Base-by-base conservation (phyloP, 2,797 vertebrate genomes). In the Capromys pilorides region DNA sequence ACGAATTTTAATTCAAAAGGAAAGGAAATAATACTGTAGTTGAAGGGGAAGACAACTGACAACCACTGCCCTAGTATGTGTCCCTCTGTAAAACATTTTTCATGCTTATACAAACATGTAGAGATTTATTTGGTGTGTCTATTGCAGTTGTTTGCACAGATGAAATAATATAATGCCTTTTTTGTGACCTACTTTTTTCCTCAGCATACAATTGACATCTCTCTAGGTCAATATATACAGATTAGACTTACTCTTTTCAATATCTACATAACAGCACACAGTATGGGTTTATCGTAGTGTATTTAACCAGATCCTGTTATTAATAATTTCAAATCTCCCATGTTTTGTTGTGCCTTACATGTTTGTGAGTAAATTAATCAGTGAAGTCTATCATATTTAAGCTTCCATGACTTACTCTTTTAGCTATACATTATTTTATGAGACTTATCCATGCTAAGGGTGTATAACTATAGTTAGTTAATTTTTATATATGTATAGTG, bases 301-400 rank as follows among this genome's bases (percentile, higher is more conserved):
- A 83, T 86, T 89, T 96, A 89, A 67, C 45, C 14, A 91, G n/a
- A 49, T 49, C 5, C 26, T 16, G 64, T 61, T 86, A 26, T 79
- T 83, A 73, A 93, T 69, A 88, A 95, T 90, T 94, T 97, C 26
- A 86, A 22, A 84, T 62, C 1, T 91, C 85, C 77, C 51, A 59
- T 19, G 10, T 81, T 93, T 77, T 78, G 36, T 22, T 85, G 91
- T 89, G 28, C 21, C 84, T 93, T 86, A 31, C 49, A 80, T 84
- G 10, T 45, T 92, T 90, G 24, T 78, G 36, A 94, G 81, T 51
- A 91, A 62, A 64, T 57, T 8, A 62, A 80, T 87, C 51, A 79
- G 6, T 90, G 45, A 75, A 83, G 39, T 78, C 16, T 82, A 66
- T 45, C 49, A 9, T 45, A 33, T 71, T 14, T 41, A n/a, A 86